Evolutionary conservation across 1,140 invertebrate species (phyloP), one percentile per base, ranked within the genome.

Genomic region (Platorchestia sp.): DNA sequence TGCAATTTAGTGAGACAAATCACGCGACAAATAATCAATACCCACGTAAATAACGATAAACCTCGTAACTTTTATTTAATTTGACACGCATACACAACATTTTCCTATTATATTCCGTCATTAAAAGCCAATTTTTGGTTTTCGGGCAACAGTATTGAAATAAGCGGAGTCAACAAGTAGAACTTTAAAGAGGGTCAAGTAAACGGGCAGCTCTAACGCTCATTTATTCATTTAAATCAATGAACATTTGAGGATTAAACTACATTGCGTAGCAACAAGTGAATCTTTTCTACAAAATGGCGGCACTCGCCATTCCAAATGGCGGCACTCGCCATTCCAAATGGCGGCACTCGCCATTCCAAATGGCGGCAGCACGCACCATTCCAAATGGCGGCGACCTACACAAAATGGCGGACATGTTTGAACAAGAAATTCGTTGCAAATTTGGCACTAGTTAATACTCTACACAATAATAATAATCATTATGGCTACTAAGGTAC

Each of bases 241-340:
- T 75, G 59, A 75, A 75, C 59, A 75, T 10, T 75, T 36, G 10
- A 75, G 59, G 27, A 27, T 27, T 1, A 75, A 75, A 75, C 59
- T 19, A 75, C 1, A 75, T 22, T 75, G 59, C 59, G 59, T 36
- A 75, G 59, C 59, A 75, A 75, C 59, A 75, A 75, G 59, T 75
- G 59, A 75, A 75, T 75, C 59, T 75, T 36, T 75, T 75, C 59
- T 75, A 75, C 59, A 75, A 75, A 75, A 75, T 75, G 59, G 59
- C 59, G 59, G 59, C 59, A 75, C 59, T 3, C 1, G 14, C 14
- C 59, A 75, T 19, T 75, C 59, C 6, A 51, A 51, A 51, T 51
- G 47, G 47, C 47, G 47, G 47, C 47, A 51, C 47, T 19, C 27
- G 59, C 59, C 14, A 22, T 75, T 51, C 47, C 6, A 51, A 51